Evolutionary conservation across 2,888 invertebrate genomes (phyloP), one percentile per base, ranked within the genome.

Genomic region (Tetheella fluctuosa): DNA sequence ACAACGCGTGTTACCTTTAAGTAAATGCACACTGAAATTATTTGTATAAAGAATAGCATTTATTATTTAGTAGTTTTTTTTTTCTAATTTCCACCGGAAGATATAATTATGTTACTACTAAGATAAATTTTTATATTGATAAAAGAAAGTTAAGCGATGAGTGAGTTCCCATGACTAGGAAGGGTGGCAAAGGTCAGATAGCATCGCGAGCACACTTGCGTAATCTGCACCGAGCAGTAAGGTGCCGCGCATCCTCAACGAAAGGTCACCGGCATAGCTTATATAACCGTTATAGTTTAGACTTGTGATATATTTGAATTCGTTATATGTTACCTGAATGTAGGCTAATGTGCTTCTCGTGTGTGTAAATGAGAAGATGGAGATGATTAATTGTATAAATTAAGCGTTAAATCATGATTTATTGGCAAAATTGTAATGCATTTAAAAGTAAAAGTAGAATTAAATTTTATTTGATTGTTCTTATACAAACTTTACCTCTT

Each of bases 201-300:
- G 74, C 81, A 85, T 84, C 81, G 69, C 48, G 64, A 70, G 64
- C 69, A 69, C 69, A 17, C 13, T 84, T 85, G 83, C 80, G 79
- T 81, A 85, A 85, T 76, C 74, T 67, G 68, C 65, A 61, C 65
- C 61, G 62, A 64, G 71, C 74, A 71, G 84, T 79, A 83, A 89
- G 86, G 86, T 88, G 80, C 80, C 79, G 77, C 87, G 89, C 90
- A 42, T 88, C 86, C 34, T 87, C 86, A 64, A 73, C 79, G 74
- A 92, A 92, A 92, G 92, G 91, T 92, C 90, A 85, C 62, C 72
- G 61, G 64, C 69, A 71, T 72, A 71, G 61, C 76, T 85, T 85
- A 85, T 79, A 78, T 84, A 85, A 85, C 78, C 71, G 71, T 66
- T 60, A 71, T 74, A 73, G 73, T 63, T 60, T 73, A 69, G 67